Base-by-base conservation (phyloP, 2,113 vertebrate genomes). In the Trachemys scripta region DNA sequence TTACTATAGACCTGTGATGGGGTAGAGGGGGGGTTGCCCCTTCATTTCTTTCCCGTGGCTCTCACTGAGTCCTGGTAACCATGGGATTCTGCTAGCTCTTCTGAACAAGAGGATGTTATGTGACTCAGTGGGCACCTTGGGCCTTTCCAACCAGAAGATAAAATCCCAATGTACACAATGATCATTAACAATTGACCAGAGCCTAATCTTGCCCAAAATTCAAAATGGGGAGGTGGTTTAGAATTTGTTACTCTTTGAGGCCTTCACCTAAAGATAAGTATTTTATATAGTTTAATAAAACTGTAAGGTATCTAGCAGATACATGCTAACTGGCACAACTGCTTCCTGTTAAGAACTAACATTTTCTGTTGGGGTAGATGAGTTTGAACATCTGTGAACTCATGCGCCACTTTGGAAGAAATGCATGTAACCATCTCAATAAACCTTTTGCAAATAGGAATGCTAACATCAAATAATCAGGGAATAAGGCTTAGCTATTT, bases 401-500 rank as follows among this genome's bases (percentile, higher is more conserved):
- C 47, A 3, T 91, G 65, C 76, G 88, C 4, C 92, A 65, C 45
- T 85, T 54, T 49, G 76, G 29, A 83, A 93, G 29, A 93, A 54
- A 59, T 75, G 29, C 24, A 3, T 72, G 82, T 80, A 72, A 53
- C 82, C 12, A 9, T 72, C 35, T 80, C 85, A 75, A 89, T 54
- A 82, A 91, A n/a, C 1, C 88, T 87, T 94, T 92, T 90, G 35
- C 85, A 80, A 92, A 69, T 0, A 72, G 59, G 53, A 93, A 93
- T 45, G 82, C 84, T 82, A 10, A 91, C 50, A 79, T 88, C 65
- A 92, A 90, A 94, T 80, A 79, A 12, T 49, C 54, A 85, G 87
- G 94, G 84, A 42, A 29, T 90, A 95, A 94, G 82, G 57, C 8
- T 0, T 22, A 84, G 87, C 69, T 96, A 75, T 94, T 96, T 94